Evolutionary conservation across 2,113 vertebrate genomes (phyloP).

Genomic region (Elanoides forficatus): DNA sequence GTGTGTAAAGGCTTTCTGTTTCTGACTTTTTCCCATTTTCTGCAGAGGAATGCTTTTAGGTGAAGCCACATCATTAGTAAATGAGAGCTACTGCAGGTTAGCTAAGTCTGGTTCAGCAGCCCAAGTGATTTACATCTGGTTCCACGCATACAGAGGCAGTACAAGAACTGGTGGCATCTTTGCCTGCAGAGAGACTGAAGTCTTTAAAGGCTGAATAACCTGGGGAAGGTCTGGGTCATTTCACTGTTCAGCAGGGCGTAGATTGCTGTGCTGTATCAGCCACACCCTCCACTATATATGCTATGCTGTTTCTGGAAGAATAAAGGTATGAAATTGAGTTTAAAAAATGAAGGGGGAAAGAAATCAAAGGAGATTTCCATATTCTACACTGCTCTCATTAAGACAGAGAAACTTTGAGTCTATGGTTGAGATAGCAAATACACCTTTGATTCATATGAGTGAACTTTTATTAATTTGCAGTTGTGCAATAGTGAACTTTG

Average conservation of each 20-base stretch:
- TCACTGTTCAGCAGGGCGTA: not conserved
- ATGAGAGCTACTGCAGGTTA: fast-evolving
- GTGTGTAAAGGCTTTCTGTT: not conserved
- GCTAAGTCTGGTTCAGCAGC: not conserved
- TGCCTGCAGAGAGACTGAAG: not conserved
- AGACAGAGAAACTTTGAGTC: not conserved
- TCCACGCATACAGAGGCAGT: fast-evolving
- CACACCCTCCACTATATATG: fast-evolving
- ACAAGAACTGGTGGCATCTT: not conserved
- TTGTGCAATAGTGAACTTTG: not conserved
- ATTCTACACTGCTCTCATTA: not conserved
- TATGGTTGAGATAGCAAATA: not conserved
- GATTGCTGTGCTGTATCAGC: not conserved
- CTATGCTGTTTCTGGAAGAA: not conserved
- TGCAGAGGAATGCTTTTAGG: not conserved
- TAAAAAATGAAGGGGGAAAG: not conserved
- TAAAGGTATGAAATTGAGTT: fast-evolving
- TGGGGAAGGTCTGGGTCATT: not conserved
- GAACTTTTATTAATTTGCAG: not conserved
- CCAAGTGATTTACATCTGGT: not conserved
- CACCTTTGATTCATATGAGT: not conserved
- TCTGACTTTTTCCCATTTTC: not conserved
- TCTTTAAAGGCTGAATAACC: not conserved
- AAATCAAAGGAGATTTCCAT: not conserved
- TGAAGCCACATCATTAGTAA: fast-evolving